Percentiles rank a stretch among this genome's conserved stretches.
phyloP scores from a whole-genome alignment of 2,797 vertebrate genomes.

The Prionace glauca region DNA sequence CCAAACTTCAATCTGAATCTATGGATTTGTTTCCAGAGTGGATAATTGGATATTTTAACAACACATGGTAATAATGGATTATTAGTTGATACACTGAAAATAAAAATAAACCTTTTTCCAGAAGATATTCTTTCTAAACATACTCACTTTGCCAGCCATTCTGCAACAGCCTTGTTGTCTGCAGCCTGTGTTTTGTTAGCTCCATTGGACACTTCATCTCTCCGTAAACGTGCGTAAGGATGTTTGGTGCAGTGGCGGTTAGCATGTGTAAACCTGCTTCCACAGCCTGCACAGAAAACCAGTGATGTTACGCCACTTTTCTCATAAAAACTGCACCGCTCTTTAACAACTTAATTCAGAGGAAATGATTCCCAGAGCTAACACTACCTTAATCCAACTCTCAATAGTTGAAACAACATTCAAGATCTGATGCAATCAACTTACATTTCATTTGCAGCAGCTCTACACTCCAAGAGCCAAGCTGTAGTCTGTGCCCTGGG shows the following conservation, averaged over 20 bases:
- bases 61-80: neutral
- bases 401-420: neutral
- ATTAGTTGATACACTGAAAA: neutral
- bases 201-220: constrained; percentile 76
- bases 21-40: neutral
- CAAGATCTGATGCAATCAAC: neutral
- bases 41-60: neutral
- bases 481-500: neutral
- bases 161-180: constrained; percentile 91
- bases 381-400: neutral
- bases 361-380: neutral
- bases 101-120: neutral
- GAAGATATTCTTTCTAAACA: neutral
- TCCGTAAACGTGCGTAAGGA: constrained; percentile 85
- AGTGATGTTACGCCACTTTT: constrained; percentile 16
- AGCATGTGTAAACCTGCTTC: constrained; percentile 92
- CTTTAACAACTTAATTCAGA: neutral
- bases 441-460: neutral
- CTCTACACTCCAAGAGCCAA: neutral
- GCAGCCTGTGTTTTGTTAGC: constrained; percentile 72
- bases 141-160: constrained; percentile 92
- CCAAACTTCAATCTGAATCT: neutral
- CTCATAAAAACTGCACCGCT: neutral
- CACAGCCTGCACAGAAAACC: constrained; percentile 67
- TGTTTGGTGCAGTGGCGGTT: constrained; percentile 96